Conservation (phyloP, 2,797 vertebrate genomes). For the Merluccius polli region DNA sequence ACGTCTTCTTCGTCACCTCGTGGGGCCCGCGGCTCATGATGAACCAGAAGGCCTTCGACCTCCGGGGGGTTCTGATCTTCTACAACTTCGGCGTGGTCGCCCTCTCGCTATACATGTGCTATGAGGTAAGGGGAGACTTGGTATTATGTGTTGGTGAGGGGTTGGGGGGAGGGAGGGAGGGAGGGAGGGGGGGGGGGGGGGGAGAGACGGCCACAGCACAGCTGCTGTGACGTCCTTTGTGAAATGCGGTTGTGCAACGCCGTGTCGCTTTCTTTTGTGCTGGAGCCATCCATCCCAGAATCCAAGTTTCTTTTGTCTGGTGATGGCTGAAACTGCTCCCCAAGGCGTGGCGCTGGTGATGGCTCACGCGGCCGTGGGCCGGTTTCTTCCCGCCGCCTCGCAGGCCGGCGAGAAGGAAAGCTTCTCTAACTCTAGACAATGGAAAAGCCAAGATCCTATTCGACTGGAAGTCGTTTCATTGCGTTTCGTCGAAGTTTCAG, state of each 20-base stretch:
- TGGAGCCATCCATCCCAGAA: background rate
- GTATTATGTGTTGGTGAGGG: too few relatives aligned
- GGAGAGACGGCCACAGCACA: too few relatives aligned
- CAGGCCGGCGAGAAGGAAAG: too few relatives aligned
- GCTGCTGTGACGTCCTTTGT: background rate
- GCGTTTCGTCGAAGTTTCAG: background rate
- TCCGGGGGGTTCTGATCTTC: conserved; percentile 80
- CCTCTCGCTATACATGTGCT: conserved; percentile 91
- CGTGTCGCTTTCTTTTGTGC: background rate
- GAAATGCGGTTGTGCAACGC: background rate
- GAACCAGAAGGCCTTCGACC: conserved; percentile 89
- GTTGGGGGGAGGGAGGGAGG: background rate
- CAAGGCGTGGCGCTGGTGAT: background rate
- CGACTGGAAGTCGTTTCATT: background rate
- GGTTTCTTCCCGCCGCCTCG: background rate
- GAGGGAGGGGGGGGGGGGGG: too few relatives aligned
- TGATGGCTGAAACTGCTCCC: background rate
- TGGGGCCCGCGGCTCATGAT: conserved; percentile 94
- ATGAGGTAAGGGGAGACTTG: conserved; percentile 78
- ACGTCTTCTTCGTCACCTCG: conserved; percentile 88
- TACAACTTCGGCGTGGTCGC: conserved; percentile 91
- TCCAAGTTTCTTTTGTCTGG: background rate
- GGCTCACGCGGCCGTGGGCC: background rate
- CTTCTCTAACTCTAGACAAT: background rate
- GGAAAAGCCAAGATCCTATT: background rate